Conservation (phyloP, 1,140 invertebrate genomes). For the Lepidurus arcticus region DNA sequence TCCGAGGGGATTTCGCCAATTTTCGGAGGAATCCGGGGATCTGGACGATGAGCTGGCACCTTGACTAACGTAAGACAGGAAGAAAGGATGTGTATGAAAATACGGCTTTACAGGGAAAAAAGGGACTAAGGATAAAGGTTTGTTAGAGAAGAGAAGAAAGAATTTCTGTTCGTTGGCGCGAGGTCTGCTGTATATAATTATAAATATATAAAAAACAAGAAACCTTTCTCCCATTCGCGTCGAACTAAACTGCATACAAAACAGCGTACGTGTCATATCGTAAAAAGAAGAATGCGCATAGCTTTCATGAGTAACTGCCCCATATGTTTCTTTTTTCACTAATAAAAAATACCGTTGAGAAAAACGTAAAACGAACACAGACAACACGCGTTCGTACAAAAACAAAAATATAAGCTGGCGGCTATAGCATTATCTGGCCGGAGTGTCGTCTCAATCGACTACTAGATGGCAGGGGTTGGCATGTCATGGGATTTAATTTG, state of each 20-base stretch:
- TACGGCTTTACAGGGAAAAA: neutral
- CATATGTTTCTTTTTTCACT: neutral
- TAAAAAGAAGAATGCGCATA: neutral
- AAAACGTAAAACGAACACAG: neutral
- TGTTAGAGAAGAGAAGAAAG: neutral
- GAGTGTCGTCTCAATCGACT: neutral
- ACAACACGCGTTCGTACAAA: neutral
- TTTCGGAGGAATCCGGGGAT: neutral
- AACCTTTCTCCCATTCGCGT: neutral
- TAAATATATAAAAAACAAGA: neutral
- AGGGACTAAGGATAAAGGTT: neutral
- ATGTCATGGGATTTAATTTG: no score
- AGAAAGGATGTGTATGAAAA: conserved; percentile 22
- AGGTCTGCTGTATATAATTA: neutral
- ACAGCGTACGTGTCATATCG: neutral
- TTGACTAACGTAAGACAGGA: conserved; percentile 3
- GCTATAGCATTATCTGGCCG: neutral
- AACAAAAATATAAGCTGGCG: neutral
- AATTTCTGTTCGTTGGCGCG: neutral
- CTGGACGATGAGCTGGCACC: conserved; percentile 16
- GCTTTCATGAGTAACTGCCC: neutral
- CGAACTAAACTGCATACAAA: neutral
- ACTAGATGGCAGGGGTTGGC: neutral
- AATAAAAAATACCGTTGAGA: neutral
- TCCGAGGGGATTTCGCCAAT: neutral